Percentiles rank a stretch among this genome's conserved stretches.
Conservation (phyloP, 2,113 vertebrate species). For the Sorex fumeus region DNA sequence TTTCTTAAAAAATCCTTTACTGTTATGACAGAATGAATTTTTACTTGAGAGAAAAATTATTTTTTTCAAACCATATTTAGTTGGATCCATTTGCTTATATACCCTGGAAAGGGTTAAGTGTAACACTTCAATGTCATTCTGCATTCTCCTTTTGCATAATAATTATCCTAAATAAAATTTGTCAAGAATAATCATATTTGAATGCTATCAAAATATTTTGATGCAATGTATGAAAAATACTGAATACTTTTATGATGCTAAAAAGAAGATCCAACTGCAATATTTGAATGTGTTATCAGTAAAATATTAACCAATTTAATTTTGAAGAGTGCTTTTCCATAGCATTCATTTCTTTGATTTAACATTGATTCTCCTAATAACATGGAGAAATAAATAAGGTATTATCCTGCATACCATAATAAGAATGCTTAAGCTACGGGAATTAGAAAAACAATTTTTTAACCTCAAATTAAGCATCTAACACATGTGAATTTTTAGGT, state of each 20-base stretch:
- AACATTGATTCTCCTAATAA: neutral
- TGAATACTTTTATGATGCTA: neutral
- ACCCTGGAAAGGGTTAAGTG: constrained; percentile 33
- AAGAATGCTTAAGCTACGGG: neutral
- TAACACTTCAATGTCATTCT: constrained; percentile 11
- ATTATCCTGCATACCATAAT: neutral
- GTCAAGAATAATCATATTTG: neutral
- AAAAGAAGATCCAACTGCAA: neutral
- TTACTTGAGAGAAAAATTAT: constrained; percentile 30
- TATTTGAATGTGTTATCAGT: neutral
- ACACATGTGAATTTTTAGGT: neutral
- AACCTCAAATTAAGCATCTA: neutral
- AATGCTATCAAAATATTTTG: constrained; percentile 50
- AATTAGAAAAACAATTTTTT: neutral
- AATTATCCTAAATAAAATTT: constrained; percentile 49
- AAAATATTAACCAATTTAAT: neutral
- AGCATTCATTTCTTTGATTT: neutral
- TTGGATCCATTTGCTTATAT: neutral
- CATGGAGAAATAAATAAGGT: neutral
- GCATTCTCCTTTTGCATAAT: neutral
- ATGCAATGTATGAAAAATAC: constrained; percentile 38
- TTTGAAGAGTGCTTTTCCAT: neutral
- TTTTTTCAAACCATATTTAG: constrained; percentile 22
- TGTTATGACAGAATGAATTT: neutral
- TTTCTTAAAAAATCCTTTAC: neutral